Evolutionary conservation across 1,140 invertebrate genomes (phyloP), one percentile per base, ranked within the genome.

Genomic region (Cotesia typhae): DNA sequence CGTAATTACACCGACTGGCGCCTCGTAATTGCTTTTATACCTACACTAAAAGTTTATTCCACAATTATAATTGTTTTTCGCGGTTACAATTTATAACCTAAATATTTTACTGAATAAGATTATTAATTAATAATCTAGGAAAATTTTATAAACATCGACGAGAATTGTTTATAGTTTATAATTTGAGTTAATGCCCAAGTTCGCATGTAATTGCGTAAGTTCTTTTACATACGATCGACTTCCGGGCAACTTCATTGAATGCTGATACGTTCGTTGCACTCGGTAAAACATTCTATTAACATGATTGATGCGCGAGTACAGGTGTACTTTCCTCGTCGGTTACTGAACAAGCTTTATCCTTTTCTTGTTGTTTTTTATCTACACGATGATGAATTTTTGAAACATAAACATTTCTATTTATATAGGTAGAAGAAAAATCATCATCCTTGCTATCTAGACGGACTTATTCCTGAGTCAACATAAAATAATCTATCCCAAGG

Each of bases 1-100:
- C 52, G 71, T 76, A 75, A 77, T 77, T 75, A 68, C 71, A 68
- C 52, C 69, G 74, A 73, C 71, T 77, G 76, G 76, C 76, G 76
- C 76, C 76, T 75, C 71, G 53, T 77, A 77, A 77, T 75, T 77
- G 73, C 65, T 28, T 67, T 17, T 63, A 57, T 73, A 71, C 67
- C 41, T 68, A 64, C 37, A 55, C 37, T 59, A 38, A 51, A 47
- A 59, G 47, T 67, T 47, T 53, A 72, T 74, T 76, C 61, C 73
- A 59, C 71, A 75, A 75, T 55, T 71, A 71, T 74, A 69, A 72
- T 75, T 77, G 73, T 69, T 55, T 55, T 35, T 38, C 63, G 63
- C 17, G 36, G 36, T 65, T 38, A 41, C 17, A 47, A 10, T 28
- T 28, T 28, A 38, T 65, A 20, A 12, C 4, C 36, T 7, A 36